A percentile compares a stretch with the other conserved stretches of the same genome.
These are phyloP conservation scores for Resseliella maxima DNA, from an alignment of 2,888 invertebrate genomes.

Conservation along the genomic window DNA sequence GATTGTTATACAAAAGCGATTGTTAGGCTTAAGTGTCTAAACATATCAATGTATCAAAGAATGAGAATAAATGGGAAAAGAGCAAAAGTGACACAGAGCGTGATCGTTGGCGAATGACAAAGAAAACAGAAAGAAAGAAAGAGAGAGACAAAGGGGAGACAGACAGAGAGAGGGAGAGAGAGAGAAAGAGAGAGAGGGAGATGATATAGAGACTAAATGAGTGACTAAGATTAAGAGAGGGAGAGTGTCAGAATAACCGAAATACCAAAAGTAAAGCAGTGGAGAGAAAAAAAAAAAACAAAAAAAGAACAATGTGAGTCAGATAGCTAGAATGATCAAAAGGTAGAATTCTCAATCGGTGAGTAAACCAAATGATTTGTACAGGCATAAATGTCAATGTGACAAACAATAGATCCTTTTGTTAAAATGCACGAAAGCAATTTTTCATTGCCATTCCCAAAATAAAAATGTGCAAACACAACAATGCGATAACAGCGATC, in stretches of 20 bases:
- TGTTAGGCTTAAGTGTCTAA: conserved; percentile 41
- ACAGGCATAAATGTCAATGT: conserved; percentile 28
- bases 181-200: no score
- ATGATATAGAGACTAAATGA: no score
- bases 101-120: no score
- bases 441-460: conserved; percentile 50
- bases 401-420: conserved; percentile 24
- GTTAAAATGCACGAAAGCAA: conserved; percentile 10
- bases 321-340: no score
- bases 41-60: conserved; percentile 16
- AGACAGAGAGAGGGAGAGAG: no score
- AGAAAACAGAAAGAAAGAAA: neutral
- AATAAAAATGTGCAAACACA: conserved; percentile 12
- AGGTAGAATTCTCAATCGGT: no score
- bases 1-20: neutral
- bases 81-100: neutral
- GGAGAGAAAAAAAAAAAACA: no score
- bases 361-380: conserved; percentile 15
- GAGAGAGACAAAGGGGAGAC: no score
- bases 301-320: neutral
- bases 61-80: neutral
- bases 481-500: conserved; percentile 28
- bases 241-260: no score
- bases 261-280: no score
- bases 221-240: no score